These are phyloP conservation scores for Lethocerus indicus DNA, from an alignment of 1,140 invertebrate genomes.

Conservation along the genomic window DNA sequence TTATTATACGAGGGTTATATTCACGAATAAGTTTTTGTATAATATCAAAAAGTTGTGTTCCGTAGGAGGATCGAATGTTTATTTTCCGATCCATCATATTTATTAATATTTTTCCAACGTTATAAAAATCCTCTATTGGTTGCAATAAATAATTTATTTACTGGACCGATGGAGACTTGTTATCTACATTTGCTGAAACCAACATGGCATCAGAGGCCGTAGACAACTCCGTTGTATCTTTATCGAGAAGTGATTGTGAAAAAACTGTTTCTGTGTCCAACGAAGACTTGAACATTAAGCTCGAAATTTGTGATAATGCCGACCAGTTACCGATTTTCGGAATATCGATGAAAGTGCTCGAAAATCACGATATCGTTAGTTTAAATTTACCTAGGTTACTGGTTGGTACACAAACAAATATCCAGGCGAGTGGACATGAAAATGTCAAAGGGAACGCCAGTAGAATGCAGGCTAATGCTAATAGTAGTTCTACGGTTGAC, in stretches of 20 bases:
- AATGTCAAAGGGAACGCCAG: neutral
- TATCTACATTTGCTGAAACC: too few relatives aligned
- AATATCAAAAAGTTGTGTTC: too few relatives aligned
- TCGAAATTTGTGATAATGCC: neutral
- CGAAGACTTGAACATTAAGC: neutral
- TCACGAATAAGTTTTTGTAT: too few relatives aligned
- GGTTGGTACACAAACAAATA: neutral
- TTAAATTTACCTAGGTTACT: neutral
- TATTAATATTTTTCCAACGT: too few relatives aligned
- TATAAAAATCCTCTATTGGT: too few relatives aligned
- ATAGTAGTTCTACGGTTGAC: neutral
- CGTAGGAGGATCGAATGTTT: too few relatives aligned
- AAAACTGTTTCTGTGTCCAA: neutral
- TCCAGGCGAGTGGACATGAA: neutral
- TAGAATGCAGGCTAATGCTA: neutral
- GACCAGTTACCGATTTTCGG: neutral
- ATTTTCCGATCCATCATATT: too few relatives aligned
- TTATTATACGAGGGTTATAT: too few relatives aligned
- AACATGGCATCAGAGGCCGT: slow-evolving; percentile 3
- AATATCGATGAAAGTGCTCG: slow-evolving; percentile 2
- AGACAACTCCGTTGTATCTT: neutral
- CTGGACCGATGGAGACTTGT: too few relatives aligned
- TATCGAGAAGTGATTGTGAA: too few relatives aligned
- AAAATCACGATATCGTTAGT: neutral
- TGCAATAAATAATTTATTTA: too few relatives aligned